These are phyloP conservation scores for Sarcophaga carnaria DNA, from an alignment of 2,888 invertebrate species.

Conservation along the genomic window DNA sequence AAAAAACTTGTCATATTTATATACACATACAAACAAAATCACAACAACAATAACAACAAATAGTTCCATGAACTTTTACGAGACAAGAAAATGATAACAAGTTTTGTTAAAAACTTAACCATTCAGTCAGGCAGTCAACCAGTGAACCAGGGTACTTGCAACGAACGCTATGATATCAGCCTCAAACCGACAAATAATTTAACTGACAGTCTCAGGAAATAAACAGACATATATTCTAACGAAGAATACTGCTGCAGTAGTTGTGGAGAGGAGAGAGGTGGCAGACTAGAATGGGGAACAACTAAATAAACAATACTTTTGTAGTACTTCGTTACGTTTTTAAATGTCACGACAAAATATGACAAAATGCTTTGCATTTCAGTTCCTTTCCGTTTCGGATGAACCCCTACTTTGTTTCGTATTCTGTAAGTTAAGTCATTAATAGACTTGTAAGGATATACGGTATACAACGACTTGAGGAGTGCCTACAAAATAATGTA, in stretches of 20 bases:
- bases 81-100: neutral
- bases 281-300: no score
- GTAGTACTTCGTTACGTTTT: neutral
- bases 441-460: no score
- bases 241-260: no score
- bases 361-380: neutral
- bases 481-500: no score
- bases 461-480: no score
- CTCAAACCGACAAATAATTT: neutral
- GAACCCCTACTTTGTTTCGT: no score
- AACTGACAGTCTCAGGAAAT: neutral
- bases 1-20: conserved; percentile 14
- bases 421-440: no score
- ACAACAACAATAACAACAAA: neutral
- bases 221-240: neutral
- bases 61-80: conserved; percentile 32
- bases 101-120: conserved; percentile 28
- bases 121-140: neutral
- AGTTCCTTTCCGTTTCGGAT: neutral
- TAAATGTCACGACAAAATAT: neutral
- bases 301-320: neutral
- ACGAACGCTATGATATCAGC: neutral
- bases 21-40: neutral
- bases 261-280: no score
- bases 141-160: neutral